A percentile compares a stretch with the other conserved stretches of the same genome.
These are phyloP conservation scores for Choloepus didactylus DNA, from an alignment of 2,797 vertebrate species.

Conservation along the genomic window DNA sequence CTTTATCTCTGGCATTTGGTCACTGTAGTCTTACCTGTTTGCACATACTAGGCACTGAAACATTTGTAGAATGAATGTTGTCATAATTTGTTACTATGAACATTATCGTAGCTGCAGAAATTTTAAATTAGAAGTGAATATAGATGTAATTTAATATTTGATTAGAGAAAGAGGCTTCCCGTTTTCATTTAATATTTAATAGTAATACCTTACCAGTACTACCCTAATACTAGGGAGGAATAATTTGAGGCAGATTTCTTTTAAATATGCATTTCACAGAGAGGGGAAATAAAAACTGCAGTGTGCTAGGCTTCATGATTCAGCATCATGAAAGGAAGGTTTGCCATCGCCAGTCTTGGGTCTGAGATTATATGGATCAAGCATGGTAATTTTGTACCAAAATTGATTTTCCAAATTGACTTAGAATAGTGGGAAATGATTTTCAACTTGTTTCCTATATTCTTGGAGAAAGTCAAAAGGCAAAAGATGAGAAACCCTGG, in stretches of 20 bases:
- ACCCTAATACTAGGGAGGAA: too few relatives aligned
- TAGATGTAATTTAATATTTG: slow-evolving; percentile 31
- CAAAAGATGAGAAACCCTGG: not conserved
- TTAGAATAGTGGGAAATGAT: slow-evolving; percentile 52
- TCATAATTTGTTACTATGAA: not conserved
- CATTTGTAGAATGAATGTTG: not conserved
- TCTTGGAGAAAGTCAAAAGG: not conserved
- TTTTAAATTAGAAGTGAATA: slow-evolving; percentile 10
- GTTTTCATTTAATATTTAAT: not conserved
- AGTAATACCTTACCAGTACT: too few relatives aligned
- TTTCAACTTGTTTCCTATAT: slow-evolving; percentile 58
- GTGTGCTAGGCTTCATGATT: not conserved
- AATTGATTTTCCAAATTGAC: slow-evolving; percentile 25
- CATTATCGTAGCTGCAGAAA: not conserved
- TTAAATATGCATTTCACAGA: not conserved
- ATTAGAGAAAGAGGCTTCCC: not conserved
- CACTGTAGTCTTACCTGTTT: not conserved
- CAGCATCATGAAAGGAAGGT: not conserved
- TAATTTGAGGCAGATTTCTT: not conserved
- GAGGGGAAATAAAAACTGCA: not conserved
- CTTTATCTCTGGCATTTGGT: not conserved
- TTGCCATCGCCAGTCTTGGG: not conserved
- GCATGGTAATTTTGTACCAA: slow-evolving; percentile 8
- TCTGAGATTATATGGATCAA: slow-evolving; percentile 3
- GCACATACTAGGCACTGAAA: not conserved